A percentile compares a stretch with the other conserved stretches of the same genome.
These are phyloP conservation scores for Harmothoe impar DNA, from an alignment of 2,888 invertebrate species.

Conservation along the genomic window DNA sequence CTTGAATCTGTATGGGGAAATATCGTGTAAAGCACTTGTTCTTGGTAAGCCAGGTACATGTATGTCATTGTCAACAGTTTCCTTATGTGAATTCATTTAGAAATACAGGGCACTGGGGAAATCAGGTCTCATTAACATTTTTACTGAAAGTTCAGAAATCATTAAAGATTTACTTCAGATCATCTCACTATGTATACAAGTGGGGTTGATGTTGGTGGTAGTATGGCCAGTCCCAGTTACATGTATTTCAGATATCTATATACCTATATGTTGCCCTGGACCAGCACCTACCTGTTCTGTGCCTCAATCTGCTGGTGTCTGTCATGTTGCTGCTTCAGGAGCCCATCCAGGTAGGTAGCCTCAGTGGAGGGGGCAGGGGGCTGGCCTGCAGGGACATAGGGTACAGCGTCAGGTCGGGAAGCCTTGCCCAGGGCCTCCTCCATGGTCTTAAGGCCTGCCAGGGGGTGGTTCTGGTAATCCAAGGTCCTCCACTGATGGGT, in stretches of 20 bases:
- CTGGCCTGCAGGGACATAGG: conserved; percentile 71
- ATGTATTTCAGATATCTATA: too few species aligned
- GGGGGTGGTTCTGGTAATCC: conserved; percentile 72
- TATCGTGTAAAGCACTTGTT: background rate
- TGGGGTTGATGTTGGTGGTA: too few species aligned
- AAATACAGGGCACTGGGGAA: too few species aligned
- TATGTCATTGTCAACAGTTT: too few species aligned
- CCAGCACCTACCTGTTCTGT: conserved; percentile 4
- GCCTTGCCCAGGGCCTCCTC: conserved; percentile 64
- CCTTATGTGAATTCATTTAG: too few species aligned
- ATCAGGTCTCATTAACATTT: too few species aligned
- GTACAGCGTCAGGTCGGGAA: conserved; percentile 68
- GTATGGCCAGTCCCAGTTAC: too few species aligned
- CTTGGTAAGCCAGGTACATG: too few species aligned
- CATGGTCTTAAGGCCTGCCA: conserved; percentile 70
- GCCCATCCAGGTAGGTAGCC: background rate
- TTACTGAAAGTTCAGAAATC: too few species aligned
- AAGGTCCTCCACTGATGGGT: conserved; percentile 73
- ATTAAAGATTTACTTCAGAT: too few species aligned
- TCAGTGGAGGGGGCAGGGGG: conserved; percentile 67
- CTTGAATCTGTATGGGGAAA: conserved; percentile 73
- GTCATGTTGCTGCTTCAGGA: conserved; percentile 64
- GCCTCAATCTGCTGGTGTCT: conserved; percentile 81
- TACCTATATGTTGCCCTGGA: background rate
- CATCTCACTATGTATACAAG: too few species aligned